Base-by-base conservation (phyloP, 2,888 invertebrate species). In the Corythucha ciliata region DNA sequence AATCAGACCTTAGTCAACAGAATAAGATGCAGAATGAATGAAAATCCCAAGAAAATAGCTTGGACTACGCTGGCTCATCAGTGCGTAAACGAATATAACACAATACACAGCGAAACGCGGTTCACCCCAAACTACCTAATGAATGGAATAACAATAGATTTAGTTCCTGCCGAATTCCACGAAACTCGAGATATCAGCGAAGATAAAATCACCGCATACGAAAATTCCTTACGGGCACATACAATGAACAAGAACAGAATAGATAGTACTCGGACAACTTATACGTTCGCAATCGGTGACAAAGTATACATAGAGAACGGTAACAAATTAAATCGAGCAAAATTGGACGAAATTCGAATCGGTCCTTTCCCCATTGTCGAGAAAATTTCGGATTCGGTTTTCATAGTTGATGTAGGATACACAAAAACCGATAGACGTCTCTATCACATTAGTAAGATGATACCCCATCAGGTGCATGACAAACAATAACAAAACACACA, bases 1-100 rank as follows among this genome's bases (percentile, higher is more conserved):
- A 59, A 59, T 41, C 59, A 61, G 33, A 60, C 60, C n/a, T 32
- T 54, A 40, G 49, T 56, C 22, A 57, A 57, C 37, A 51, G 55
- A 54, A 59, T 55, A 48, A 34, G 55, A 48, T 58, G 58, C 40
- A 56, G 32, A 54, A 53, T 57, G 22, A 57, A 59, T 55, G 55
- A 57, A 55, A 39, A 47, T 22, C 21, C 40, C 29, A 52, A 26
- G 34, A 49, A 48, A n/a, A 54, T 27, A 48, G 47, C 57, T 37
- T 59, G 56, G 57, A 47, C 58, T 44, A 54, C 51, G n/a, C 54
- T 58, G 33, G 57, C 59, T 34, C 36, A 48, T 36, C 36, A 57
- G 51, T 56, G 55, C 22, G 48, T 53, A 14, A 36, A 56, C 4
- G 54, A 39, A 41, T 59, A 59, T 42, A 59, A 59, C 44, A 55